Percentiles rank a stretch among this genome's conserved stretches.
These are phyloP conservation scores for Pipistrellus pygmaeus DNA, from an alignment of 2,797 vertebrate genomes.

Conservation along the genomic window DNA sequence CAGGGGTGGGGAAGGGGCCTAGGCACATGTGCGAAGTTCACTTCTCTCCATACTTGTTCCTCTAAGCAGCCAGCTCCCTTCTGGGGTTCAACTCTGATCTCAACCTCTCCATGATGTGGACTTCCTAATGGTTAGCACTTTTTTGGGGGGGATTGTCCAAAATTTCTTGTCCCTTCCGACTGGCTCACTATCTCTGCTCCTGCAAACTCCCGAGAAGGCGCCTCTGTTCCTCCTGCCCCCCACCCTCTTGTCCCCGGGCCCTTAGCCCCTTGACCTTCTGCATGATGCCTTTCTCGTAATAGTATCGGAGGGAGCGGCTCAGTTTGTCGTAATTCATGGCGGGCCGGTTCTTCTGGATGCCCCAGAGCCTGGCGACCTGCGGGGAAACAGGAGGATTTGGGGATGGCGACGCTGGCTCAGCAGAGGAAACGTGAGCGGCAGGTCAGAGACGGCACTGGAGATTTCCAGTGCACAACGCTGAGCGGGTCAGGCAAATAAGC, in stretches of 20 bases:
- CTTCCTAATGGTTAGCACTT: not conserved
- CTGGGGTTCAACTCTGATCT: not conserved
- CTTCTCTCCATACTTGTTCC: slow-evolving; percentile 30
- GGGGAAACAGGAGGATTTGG: not conserved
- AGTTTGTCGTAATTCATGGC: slow-evolving; percentile 99
- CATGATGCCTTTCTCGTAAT: slow-evolving; percentile 99
- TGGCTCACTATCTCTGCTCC: not conserved
- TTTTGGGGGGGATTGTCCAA: not conserved
- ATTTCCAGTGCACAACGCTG: not conserved
- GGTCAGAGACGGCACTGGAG: not conserved
- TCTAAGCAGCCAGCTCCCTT: not conserved
- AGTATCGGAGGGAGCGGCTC: slow-evolving; percentile 97
- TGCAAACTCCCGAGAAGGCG: not conserved
- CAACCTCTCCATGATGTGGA: not conserved
- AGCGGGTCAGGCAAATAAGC: not conserved
- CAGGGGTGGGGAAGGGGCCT: slow-evolving; percentile 24
- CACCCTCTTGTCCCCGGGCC: not conserved
- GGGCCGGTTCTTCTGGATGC: slow-evolving; percentile 99
- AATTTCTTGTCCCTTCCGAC: not conserved
- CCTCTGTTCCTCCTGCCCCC: not conserved
- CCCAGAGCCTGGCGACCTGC: slow-evolving; percentile 98
- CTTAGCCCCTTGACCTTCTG: slow-evolving; percentile 92
- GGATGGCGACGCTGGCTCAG: not conserved
- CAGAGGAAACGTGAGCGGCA: not conserved
- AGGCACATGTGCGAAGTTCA: slow-evolving; percentile 68